phyloP scores from a whole-genome alignment of 2,113 vertebrate species.

The Syrmaticus mikado region DNA sequence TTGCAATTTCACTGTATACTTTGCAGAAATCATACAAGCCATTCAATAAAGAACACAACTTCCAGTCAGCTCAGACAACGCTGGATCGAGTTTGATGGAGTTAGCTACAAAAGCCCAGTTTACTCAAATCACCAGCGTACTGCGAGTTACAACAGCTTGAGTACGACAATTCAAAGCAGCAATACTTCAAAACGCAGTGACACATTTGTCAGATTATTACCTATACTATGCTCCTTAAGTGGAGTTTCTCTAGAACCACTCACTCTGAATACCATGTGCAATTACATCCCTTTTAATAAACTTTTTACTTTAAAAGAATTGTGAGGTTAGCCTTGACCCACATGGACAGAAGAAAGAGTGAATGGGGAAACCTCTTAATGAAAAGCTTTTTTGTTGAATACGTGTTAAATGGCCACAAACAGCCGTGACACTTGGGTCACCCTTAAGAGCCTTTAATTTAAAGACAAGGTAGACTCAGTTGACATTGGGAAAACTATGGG shows the following conservation, averaged over 20 bases:
- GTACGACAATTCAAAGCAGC: background rate
- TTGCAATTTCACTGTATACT: background rate
- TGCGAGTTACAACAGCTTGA: background rate
- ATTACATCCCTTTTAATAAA: constrained; percentile 17
- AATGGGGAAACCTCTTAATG: background rate
- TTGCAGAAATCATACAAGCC: background rate
- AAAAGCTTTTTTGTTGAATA: constrained; percentile 41
- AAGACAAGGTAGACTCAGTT: constrained; percentile 14
- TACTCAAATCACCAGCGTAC: background rate
- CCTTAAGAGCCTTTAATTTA: constrained; percentile 44
- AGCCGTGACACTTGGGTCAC: constrained; percentile 52
- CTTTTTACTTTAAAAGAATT: background rate
- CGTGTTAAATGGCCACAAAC: constrained; percentile 49
- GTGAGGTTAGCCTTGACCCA: constrained; percentile 26
- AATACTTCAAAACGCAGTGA: background rate
- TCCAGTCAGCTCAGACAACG: background rate
- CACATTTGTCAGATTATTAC: background rate
- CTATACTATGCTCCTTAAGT: background rate
- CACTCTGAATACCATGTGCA: background rate
- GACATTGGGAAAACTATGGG: background rate
- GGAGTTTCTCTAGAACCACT: constrained; percentile 24
- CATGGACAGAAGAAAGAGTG: background rate
- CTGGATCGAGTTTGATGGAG: background rate
- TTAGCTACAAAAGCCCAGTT: background rate
- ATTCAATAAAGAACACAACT: background rate